These are phyloP conservation scores for Todus mexicanus DNA, from an alignment of 2,797 vertebrate genomes.

Conservation along the genomic window DNA sequence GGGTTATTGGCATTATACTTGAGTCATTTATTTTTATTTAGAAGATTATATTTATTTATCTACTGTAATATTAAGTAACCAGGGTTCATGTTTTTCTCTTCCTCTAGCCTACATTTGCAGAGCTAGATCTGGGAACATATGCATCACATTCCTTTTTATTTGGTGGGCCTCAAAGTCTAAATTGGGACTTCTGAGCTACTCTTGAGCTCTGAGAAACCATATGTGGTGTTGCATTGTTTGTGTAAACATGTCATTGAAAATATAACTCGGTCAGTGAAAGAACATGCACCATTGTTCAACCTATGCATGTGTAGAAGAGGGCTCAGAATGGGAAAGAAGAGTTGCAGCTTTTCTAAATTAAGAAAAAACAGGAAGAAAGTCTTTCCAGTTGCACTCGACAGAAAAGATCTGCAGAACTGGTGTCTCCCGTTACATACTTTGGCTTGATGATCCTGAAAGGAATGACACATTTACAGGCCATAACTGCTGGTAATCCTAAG, in stretches of 20 bases:
- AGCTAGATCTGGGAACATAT: constrained; percentile 37
- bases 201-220: constrained; percentile 25
- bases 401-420: not conserved
- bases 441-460: not conserved
- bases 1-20: constrained; percentile 2
- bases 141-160: constrained; percentile 26
- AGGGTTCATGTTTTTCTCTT: not conserved
- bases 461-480: not conserved
- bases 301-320: not conserved
- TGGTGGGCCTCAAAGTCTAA: constrained; percentile 50
- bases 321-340: not conserved
- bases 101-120: not conserved
- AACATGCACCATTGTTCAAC: not conserved
- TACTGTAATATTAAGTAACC: not conserved
- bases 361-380: not conserved
- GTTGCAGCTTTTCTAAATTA: not conserved
- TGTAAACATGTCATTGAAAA: not conserved
- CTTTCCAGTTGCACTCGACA: not conserved
- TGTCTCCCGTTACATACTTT: not conserved
- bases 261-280: not conserved
- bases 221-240: not conserved
- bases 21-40: constrained; percentile 23
- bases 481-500: not conserved
- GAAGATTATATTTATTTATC: not conserved
- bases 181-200: constrained; percentile 24